Base-by-base conservation (phyloP, 2,888 invertebrate species). In the Drosophila mettleri region DNA sequence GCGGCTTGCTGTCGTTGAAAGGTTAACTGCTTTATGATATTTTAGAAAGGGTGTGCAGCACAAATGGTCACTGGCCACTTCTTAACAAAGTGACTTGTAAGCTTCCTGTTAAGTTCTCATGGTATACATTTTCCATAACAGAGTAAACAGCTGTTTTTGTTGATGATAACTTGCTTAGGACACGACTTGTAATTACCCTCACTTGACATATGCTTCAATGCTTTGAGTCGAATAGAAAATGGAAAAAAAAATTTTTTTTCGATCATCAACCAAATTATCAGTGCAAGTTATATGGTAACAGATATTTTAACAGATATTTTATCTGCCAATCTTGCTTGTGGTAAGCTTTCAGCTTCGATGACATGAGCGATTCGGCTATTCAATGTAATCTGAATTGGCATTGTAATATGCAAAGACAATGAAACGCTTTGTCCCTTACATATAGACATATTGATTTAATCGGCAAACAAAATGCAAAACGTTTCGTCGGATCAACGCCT, bases 401-500 rank as follows among this genome's bases (percentile, higher is more conserved):
- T n/a, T n/a, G n/a, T 5, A 34, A 34, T 34, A 5, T n/a, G 14
- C 14, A 34, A 34, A n/a, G 12, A 12, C 10, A 34, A 34, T 34
- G 1, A 4, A n/a, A 29, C 20, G 18, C n/a, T 8, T 31, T 31
- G n/a, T 6, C n/a, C n/a, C 22, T 24, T 10, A 27, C 31, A 9
- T 20, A 14, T 7, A 14, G 3, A 7, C 7, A 29, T 45, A 9
- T 29, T 18, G 49, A 51, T 51, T 34, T 57, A 65, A 67, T 65
- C 62, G 51, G 38, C n/a, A 57, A 65, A 48, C 38, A 18, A 69
- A 61, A 55, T 49, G 39, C 49, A 66, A 51, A 85, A 58, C 70
- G 57, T 62, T 81, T 85, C 60, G 60, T 38, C 65, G 88, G 83
- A 87, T 83, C 86, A 87, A 87, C 82, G 82, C 82, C 88, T 83